Conservation (phyloP, 2,113 vertebrate species). For the Nothobranchius kuhntae region DNA sequence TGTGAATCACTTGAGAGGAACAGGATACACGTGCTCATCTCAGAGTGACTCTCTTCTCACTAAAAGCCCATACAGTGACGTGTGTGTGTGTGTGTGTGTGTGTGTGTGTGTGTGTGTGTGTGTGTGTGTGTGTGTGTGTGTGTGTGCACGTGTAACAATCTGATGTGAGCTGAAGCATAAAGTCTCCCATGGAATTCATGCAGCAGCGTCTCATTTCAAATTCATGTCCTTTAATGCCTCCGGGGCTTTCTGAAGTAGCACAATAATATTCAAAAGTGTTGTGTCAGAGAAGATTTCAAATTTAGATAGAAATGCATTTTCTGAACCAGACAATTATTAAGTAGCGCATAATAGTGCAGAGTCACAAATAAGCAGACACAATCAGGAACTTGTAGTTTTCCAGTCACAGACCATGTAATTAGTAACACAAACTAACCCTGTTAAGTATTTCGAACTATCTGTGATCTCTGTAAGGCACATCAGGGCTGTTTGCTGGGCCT, state of each 20-base stretch:
- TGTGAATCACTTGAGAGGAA: conserved; percentile 71
- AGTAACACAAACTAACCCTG: background rate
- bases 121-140: background rate
- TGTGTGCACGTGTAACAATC: background rate
- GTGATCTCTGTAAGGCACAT: too few species aligned
- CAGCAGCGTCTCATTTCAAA: background rate
- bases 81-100: background rate
- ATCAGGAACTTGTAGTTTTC: background rate
- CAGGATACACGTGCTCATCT: conserved; percentile 58
- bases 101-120: background rate
- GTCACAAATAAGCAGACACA: background rate
- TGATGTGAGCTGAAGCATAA: conserved; percentile 19
- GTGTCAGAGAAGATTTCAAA: background rate
- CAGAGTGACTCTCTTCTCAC: conserved; percentile 50
- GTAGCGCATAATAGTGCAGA: background rate
- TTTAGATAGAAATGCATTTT: background rate
- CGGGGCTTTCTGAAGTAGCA: background rate
- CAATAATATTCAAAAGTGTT: background rate
- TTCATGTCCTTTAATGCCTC: background rate
- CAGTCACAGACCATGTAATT: background rate
- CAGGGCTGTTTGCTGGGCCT: too few species aligned
- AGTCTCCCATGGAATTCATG: background rate
- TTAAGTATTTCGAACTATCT: background rate
- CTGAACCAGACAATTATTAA: background rate
- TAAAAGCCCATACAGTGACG: conserved; percentile 11